Base-by-base conservation (phyloP, 2,888 invertebrate species). In the Eupeodes luniger region DNA sequence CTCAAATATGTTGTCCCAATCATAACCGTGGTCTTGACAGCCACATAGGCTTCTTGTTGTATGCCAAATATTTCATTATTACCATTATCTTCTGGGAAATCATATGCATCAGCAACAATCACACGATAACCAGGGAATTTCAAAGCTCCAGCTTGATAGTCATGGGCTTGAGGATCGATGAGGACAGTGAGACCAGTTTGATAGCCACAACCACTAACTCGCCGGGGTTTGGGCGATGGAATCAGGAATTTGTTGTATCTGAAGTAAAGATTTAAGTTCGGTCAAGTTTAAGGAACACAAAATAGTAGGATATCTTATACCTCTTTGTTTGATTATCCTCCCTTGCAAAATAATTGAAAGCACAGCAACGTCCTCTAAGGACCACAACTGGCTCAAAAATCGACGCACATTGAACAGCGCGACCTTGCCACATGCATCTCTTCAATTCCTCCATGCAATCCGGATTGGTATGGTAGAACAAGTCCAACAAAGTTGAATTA, bases 181-280 rank as follows among this genome's bases (percentile, higher is more conserved):
- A 95, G 90, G 0, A 96, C 93, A 0, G 95, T 95, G 0, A 96
- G 92, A 0, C 96, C 96, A 0, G 95, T 95, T 90, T 95, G 94
- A 90, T 95, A 95, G 0, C 96, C 96, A 90, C 96, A 95, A 0
- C 95, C 95, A 0, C 95, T 95, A 0, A 95, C 94, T 9, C 95
- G 94, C 10, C 94, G 94, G 0, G 95, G 95, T 19, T 40, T 6
- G 0, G 70, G 12, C 9, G 53, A 55, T 19, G 92, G 91, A 19
- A 91, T 90, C 19, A 91, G 89, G 5, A 89, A 89, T 19, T 75
- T 82, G 55, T 78, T 16, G 89, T 86, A 84, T 53, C 89, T 90
- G 34, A 0, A 5, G 9, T 34, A 0, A 16, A 6, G 0, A 5
- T 12, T 7, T 34, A 14, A 3, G 7, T 59, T 14, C 12, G 12